Evolutionary conservation across 2,888 invertebrate species (phyloP), one percentile per base, ranked within the genome.

Genomic region (Euplexia lucipara): DNA sequence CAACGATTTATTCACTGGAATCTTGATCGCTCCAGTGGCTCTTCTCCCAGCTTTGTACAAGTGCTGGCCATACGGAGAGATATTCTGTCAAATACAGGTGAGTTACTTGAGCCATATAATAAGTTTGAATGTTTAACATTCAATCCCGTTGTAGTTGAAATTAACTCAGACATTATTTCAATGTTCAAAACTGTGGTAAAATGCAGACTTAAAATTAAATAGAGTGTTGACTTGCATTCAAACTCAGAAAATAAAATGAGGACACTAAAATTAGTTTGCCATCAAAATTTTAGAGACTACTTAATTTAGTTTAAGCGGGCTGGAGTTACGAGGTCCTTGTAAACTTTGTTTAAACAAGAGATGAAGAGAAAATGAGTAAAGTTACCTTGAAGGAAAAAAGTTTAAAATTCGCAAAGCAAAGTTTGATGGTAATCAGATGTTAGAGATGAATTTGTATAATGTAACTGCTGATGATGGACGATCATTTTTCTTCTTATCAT

Each of bases 61-160:
- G 91, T 98, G 98, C 90, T 98, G 98, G 98, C 98, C 98, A 37
- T 98, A 98, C 94, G 98, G 98, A 60, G 98, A 98, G 93, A 97
- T 98, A 86, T 97, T 98, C 91, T 98, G 98, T 92, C 98, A 98
- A 93, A 98, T 98, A 89, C 98, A 98, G 97, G 98, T 98, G 93
- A 96, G 79, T 62, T n/a, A 47, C 39, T 42, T 30, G 7, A 12
- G 1, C 20, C n/a, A 16, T 47, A 0, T 30, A 60, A 18, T 12
- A 47, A 9, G 1, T 32, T 37, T 26, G 7, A 20, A 9, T 20
- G 8, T 41, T 30, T 8, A 39, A 20, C 8, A 30, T 14, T 49
- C 8, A 10, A 18, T 1, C 37, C 20, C 6, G 1, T 34, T 20
- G 2, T 3, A n/a, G 5, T 59, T 49, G 5, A 18, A 32, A 8